Percentiles rank a stretch among this genome's conserved stretches.
These are phyloP conservation scores for Teleiodes luculella DNA, from an alignment of 2,888 invertebrate species.

Conservation along the genomic window DNA sequence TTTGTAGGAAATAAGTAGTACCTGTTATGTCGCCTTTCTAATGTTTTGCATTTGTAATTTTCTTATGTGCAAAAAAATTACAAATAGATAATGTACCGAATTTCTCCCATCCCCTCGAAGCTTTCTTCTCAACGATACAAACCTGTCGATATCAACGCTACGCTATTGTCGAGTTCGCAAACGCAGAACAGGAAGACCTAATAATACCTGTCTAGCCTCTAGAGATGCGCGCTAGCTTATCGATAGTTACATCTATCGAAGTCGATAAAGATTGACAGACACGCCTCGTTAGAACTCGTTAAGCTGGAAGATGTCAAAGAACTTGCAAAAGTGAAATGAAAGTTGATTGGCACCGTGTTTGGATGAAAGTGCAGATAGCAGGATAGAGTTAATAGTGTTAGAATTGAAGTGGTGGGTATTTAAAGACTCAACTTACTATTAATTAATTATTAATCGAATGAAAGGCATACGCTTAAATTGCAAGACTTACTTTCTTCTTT, in stretches of 20 bases:
- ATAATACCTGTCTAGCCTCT: constrained; percentile 68
- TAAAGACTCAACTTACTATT: not conserved
- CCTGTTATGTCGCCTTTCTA: too few relatives aligned
- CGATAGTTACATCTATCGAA: constrained; percentile 37
- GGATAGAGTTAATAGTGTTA: constrained; percentile 5
- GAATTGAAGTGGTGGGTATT: not conserved
- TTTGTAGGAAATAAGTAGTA: too few relatives aligned
- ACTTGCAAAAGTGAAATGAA: constrained; percentile 7
- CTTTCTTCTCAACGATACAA: constrained; percentile 3
- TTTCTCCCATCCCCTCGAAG: not conserved
- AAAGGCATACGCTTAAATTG: too few relatives aligned
- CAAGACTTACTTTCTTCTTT: too few relatives aligned
- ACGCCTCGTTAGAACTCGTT: constrained; percentile 35
- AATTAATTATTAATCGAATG: not conserved
- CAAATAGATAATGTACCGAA: too few relatives aligned
- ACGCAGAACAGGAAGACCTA: constrained; percentile 73
- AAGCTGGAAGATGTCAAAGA: constrained; percentile 16
- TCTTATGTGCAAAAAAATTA: too few relatives aligned
- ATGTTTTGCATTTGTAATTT: too few relatives aligned
- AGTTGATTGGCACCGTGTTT: constrained; percentile 7
- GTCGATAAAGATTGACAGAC: constrained; percentile 35
- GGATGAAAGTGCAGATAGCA: constrained; percentile 1
- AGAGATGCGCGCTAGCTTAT: constrained; percentile 47
- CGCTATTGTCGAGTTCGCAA: constrained; percentile 58
- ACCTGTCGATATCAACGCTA: constrained; percentile 22